Conservation (phyloP, 2,888 invertebrate species). For the Caenorhabditis becei region DNA sequence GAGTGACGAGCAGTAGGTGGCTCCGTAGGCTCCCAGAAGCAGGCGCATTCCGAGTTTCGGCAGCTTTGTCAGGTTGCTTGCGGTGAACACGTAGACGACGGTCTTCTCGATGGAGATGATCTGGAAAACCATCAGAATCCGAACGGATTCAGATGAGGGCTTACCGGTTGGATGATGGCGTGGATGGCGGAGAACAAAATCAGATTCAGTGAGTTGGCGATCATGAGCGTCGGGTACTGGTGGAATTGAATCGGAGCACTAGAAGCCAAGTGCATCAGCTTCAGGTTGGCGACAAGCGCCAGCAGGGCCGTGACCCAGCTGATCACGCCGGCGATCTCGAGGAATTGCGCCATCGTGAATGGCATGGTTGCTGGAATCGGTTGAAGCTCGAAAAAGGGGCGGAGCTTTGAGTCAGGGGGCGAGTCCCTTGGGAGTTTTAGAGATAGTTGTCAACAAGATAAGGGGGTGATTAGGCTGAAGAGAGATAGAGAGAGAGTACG, state of each 20-base stretch:
- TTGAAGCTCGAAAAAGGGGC: neutral
- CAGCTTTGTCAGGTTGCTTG: neutral
- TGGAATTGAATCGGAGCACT: neutral
- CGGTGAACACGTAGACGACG: slow-evolving; percentile 38
- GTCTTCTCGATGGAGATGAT: slow-evolving; percentile 30
- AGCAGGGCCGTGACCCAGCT: neutral
- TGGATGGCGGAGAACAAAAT: neutral
- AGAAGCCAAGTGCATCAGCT: neutral
- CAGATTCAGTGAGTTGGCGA: neutral
- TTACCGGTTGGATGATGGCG: slow-evolving; percentile 17
- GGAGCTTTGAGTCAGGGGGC: neutral
- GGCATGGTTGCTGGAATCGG: neutral
- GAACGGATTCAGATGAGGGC: neutral
- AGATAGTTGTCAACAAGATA: too few species aligned
- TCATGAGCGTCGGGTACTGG: neutral
- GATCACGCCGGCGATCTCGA: neutral
- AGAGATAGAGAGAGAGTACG: too few species aligned
- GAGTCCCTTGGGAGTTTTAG: too few species aligned
- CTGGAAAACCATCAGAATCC: slow-evolving; percentile 5
- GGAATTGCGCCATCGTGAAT: neutral
- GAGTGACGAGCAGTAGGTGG: slow-evolving; percentile 22
- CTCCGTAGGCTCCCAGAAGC: slow-evolving; percentile 17
- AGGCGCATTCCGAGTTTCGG: neutral
- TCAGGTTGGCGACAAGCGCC: neutral
- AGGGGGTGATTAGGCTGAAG: too few species aligned